Evolutionary conservation across 2,113 vertebrate genomes (phyloP), one percentile per base, ranked within the genome.

Genomic region (Carassius gibelio): DNA sequence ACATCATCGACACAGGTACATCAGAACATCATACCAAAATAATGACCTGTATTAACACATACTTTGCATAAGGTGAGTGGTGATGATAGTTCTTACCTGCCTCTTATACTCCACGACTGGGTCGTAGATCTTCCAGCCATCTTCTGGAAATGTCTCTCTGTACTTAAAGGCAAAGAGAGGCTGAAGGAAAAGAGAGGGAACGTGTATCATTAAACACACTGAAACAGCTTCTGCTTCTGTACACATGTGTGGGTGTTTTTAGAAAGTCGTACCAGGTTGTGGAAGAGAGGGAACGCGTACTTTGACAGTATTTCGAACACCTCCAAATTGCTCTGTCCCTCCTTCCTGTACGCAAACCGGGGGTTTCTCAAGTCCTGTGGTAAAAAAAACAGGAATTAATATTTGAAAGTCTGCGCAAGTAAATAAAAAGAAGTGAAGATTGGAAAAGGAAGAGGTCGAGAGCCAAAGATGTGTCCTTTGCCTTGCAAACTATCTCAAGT

Each of bases 51-150:
- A 13, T 7, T 38, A 14, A 19, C n/a, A 48, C 38, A 71, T 17
- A 11, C 15, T 36, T 64, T 68, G 15, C 42, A 14, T 62, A 4
- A 7, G 48, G 19, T 42, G 9, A 9, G n/a, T 17, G 19, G 11
- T 13, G 21, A 23, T 57, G 36, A 30, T 4, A 5, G 11, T 26
- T 9, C 3, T 45, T 92, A 97, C 98, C 96, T 97, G 97, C 88
- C 98, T 96, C 87, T 96, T 96, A 92, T 98, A 99, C 91, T 99
- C 98, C 62, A 95, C 90, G n/a, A 94, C 69, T 1, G 98, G 94
- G 82, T 99, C 98, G 64, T 98, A 99, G 10, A 99, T 96, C 91
- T 98, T 99, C 98, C 98, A 99, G 83, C 98, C 98, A 55, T 99
- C 96, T 85, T 93, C 90, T 88, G 96, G 93, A 93, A 97, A 99